phyloP scores from a whole-genome alignment of 2,797 vertebrate species.

The Ceryle rudis region DNA sequence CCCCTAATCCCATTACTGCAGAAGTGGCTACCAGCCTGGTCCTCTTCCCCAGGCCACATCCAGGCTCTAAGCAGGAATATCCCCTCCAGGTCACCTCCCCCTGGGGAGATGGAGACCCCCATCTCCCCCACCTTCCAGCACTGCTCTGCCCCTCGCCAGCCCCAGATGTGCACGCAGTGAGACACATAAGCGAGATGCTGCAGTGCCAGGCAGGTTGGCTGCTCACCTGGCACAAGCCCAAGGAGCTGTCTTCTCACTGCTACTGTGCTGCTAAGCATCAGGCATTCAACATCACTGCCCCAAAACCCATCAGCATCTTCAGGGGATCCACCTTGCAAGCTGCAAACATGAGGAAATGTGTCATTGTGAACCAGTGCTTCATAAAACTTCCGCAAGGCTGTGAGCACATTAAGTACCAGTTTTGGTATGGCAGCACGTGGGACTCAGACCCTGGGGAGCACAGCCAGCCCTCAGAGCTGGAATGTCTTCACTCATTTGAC shows the following conservation, averaged over 20 bases:
- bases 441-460: neutral
- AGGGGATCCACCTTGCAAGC: neutral
- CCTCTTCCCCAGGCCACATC: neutral
- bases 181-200: fast-evolving
- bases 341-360: neutral
- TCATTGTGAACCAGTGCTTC: fast-evolving
- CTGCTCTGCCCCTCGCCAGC: neutral
- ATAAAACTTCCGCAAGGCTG: neutral
- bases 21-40: neutral
- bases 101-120: fast-evolving
- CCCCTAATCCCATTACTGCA: neutral
- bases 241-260: neutral
- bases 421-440: fast-evolving
- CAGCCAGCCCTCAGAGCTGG: neutral
- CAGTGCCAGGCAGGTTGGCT: neutral
- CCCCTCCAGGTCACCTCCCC: too few species aligned
- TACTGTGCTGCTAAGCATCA: neutral
- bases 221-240: constrained; percentile 30
- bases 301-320: neutral
- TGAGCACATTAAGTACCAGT: neutral
- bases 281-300: neutral
- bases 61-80: neutral
- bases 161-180: neutral
- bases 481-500: neutral
- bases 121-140: neutral